Evolutionary conservation across 2,113 vertebrate genomes (phyloP).

Genomic region (Lates calcarifer): DNA sequence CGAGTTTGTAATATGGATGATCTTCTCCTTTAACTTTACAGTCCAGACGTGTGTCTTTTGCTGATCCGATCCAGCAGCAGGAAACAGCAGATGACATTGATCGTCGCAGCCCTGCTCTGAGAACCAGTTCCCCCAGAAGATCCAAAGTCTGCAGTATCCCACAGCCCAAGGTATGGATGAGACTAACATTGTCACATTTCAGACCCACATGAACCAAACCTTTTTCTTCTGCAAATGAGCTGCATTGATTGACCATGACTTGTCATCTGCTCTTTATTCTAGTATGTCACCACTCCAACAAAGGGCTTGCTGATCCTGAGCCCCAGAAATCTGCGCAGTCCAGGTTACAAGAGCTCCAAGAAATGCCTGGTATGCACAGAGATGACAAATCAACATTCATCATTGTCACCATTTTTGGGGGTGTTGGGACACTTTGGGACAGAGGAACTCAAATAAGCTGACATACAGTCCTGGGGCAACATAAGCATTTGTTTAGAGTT

Average conservation of each 20-base stretch:
- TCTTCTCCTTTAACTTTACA: conserved; percentile 64
- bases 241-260: not conserved
- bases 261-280: conserved; percentile 21
- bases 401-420: not conserved
- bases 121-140: conserved; percentile 86
- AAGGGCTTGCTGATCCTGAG: conserved; percentile 90
- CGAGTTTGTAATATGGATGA: not conserved
- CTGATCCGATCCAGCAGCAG: conserved; percentile 95
- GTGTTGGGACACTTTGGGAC: too few species aligned
- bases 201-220: not conserved
- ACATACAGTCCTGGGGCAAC: too few species aligned
- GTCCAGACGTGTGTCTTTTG: conserved; percentile 96
- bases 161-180: conserved; percentile 85
- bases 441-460: too few species aligned
- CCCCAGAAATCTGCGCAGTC: conserved; percentile 90
- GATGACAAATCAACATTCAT: not conserved
- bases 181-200: not conserved
- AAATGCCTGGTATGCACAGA: conserved; percentile 93
- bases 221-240: not conserved
- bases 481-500: too few species aligned
- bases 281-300: conserved; percentile 89
- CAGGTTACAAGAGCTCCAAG: conserved; percentile 96
- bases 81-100: conserved; percentile 96
- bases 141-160: conserved; percentile 79
- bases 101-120: conserved; percentile 90